Base-by-base conservation (phyloP, 2,888 invertebrate genomes). In the Gari tellinella region DNA sequence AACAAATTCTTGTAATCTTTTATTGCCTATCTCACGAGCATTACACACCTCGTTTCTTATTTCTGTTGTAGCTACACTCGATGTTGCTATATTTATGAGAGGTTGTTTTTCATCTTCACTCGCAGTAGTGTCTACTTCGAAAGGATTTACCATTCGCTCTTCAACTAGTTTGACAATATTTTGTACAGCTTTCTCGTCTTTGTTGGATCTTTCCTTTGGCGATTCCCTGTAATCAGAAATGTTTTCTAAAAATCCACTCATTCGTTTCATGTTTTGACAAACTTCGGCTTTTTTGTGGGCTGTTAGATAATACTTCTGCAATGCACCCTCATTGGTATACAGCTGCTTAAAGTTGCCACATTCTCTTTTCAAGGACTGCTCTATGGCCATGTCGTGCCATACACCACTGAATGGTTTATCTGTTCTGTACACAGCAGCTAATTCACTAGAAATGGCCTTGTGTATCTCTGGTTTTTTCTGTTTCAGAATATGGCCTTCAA, bases 301-400 rank as follows among this genome's bases (percentile, higher is more conserved):
- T 25, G 55, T 68, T 17, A 55, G 43, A 48, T 68, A 69, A 31
- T 56, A 63, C 51, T 51, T 69, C 40, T 63, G 51, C 19, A 69
- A 38, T n/a, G 63, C 56, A 15, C 19, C 46, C 37, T 62, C 57
- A 15, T 63, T 38, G 14, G 57, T 43, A 43, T 61, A 69, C 41
- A 69, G 21, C 14, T 57, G 62, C 40, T 52, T 17, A 41, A 38
- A 57, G 17, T 63, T 63, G 5, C 62, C 63, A 63, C 56, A 69
- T 25, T 68, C 68, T 49, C 49, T 57, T 45, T 57, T 69, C 14
- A 53, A 23, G 7, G 55, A 46, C 26, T 67, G 67, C 26, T 63
- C 43, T n/a, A 69, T 48, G 14, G 49, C 69, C 69, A 63, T 56
- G 37, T 69, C 56, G 40, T 69, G 57, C 57, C 69, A 63, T 14